Base-by-base conservation (phyloP, 2,888 invertebrate species). In the Neocrepidodera transversa region DNA sequence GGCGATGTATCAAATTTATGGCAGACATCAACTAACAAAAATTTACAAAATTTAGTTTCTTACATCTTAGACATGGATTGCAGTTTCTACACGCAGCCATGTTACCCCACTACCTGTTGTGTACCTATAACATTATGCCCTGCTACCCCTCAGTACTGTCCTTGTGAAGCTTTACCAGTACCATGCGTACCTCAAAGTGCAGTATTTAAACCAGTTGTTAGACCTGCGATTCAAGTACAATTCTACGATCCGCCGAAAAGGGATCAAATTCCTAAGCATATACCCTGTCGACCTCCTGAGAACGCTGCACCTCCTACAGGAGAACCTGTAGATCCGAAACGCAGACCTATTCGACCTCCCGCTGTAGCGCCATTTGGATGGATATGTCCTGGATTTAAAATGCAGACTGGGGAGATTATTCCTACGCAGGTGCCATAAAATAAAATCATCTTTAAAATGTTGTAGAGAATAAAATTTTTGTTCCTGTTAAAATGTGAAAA, bases 51-150 rank as follows among this genome's bases (percentile, higher is more conserved):
- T n/a, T n/a, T n/a, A n/a, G n/a, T n/a, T n/a, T n/a, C n/a, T n/a
- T n/a, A n/a, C n/a, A n/a, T n/a, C n/a, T n/a, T n/a, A n/a, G n/a
- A n/a, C n/a, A 42, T 42, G 42, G 42, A 42, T 14, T 42, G 42
- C 42, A 42, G 18, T 20, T 42, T 2, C 8, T 42, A 8, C 16
- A 42, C 42, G 3, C 11, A 45, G 1, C 26, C 45, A 5, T 49
- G 49, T 13, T 32, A 49, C n/a, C 49, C 49, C 8, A 49, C 10
- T 10, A 35, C 10, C 1, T 30, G 32, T 18, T 49, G 49, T 11
- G 49, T 49, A 7, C 49, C 49, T 17, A 20, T 49, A 1, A n/a
- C 32, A 4, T 13, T 49, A 11, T 49, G 49, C 18, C 49, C 49
- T 1, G 17, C 17, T 8, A 6, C 17, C n/a, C 49, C 49, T 2